Evolutionary conservation across 2,797 vertebrate genomes (phyloP), one percentile per base, ranked within the genome.

Genomic region (Carduelis carduelis): DNA sequence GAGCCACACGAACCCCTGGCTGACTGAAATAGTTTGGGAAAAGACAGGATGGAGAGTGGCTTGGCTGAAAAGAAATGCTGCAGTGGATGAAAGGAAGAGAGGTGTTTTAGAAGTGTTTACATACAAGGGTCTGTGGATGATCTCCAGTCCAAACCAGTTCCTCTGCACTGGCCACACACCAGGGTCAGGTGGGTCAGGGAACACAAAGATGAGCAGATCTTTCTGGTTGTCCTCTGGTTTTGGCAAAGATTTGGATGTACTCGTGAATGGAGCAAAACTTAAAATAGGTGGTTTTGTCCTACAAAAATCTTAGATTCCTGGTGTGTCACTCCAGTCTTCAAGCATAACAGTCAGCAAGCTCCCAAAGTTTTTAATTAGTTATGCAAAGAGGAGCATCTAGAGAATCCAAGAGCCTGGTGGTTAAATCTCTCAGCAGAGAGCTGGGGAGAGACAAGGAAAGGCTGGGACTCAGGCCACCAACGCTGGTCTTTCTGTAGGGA

Each of bases 11-110:
- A 92, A 87, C 83, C 66, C 41, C 56, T 70, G 79, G 50, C 30
- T 69, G 69, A 57, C 72, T 82, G 85, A 78, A 90, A 90, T 41
- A 66, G 56, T 68, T 88, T 57, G 90, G 52, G 87, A 34, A 32
- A 52, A 82, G 83, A 28, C 50, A 46, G 63, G 70, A 83, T 49
- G 65, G 44, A 76, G 76, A 72, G 63, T 41, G 72, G 44, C 49
- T 76, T 76, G 69, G 35, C 53, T 94, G 65, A 35, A 85, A 86
- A 30, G 68, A 19, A 23, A 43, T 68, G 87, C 46, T 88, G 66
- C 39, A 39, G 26, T 11, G 44, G 77, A 17, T 79, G 85, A 46
- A 69, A 75, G 79, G 69, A 85, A 80, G 49, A 49, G 8, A 47
- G 7, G 32, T 76, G 64, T 39, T 92, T 37, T 49, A 26, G 39